Evolutionary conservation across 2,888 invertebrate species (phyloP).

Genomic region (Metopia argyrocephala): DNA sequence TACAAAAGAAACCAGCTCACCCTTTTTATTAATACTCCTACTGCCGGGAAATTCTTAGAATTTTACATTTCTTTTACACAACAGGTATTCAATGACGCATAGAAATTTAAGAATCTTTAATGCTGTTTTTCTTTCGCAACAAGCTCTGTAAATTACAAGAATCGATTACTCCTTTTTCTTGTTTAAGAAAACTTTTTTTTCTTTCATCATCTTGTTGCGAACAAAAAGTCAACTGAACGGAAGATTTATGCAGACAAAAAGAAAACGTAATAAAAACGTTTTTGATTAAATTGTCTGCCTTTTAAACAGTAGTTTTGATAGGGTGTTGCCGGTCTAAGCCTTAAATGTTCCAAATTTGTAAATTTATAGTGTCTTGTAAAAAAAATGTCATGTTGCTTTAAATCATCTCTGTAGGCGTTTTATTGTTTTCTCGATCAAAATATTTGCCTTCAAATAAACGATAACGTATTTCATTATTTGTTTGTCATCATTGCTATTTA

Average conservation of each 20-base stretch:
- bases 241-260: slow-evolving; percentile 46
- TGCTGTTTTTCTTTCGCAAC: slow-evolving; percentile 41
- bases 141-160: slow-evolving; percentile 51
- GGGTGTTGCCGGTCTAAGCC: slow-evolving; percentile 50
- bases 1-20: no score
- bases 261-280: no score
- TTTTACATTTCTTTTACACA: slow-evolving; percentile 52
- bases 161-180: slow-evolving; percentile 43
- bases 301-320: slow-evolving; percentile 30
- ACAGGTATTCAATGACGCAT: slow-evolving; percentile 55
- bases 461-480: slow-evolving; percentile 22
- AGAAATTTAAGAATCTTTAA: slow-evolving; percentile 3
- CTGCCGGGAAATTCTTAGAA: slow-evolving; percentile 40
- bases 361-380: slow-evolving; percentile 33
- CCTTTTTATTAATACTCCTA: background rate
- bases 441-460: slow-evolving; percentile 39
- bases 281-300: slow-evolving; percentile 11
- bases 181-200: background rate
- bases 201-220: slow-evolving; percentile 21
- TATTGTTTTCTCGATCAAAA: slow-evolving; percentile 46
- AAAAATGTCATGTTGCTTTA: slow-evolving; percentile 38
- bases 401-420: slow-evolving; percentile 49
- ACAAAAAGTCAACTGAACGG: slow-evolving; percentile 59
- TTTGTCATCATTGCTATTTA: slow-evolving; percentile 30
- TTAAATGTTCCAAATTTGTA: slow-evolving; percentile 49